Evolutionary conservation across 2,113 vertebrate species (phyloP), one percentile per base, ranked within the genome.

Genomic region (Chauna torquata): DNA sequence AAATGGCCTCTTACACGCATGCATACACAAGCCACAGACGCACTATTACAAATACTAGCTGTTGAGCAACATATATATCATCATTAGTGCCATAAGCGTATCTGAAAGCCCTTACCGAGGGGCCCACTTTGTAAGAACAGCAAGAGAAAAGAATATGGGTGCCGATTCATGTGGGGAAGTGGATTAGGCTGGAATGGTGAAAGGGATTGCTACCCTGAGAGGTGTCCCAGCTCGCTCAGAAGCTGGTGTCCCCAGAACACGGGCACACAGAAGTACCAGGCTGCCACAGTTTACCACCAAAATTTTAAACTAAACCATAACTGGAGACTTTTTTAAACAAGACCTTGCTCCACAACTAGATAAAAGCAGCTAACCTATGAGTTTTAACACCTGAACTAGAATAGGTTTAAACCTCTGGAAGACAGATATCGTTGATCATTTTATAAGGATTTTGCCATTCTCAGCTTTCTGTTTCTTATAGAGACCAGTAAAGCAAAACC

Each of bases 101-200:
- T 24, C n/a, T 49, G 40, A 74, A 22, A 74, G 76, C 16, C 38
- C 20, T 66, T 50, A 22, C n/a, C 50, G 54, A 71, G 47, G 11
- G 2, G 15, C 32, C 25, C 44, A 38, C 44, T 61, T 24, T 57
- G 44, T 18, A 12, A 9, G 59, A 78, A 47, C 8, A 50, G 93
- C 24, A 50, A 84, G 61, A 47, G 65, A 69, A 47, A 54, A 40
- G 55, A 52, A 58, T 12, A 68, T 45, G 47, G 47, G 69, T 87
- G 72, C 80, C 47, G 81, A 0, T 89, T 91, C 69, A 11, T 28
- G 57, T 64, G 47, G 57, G 55, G 72, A 94, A 84, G 77, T 55
- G 55, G 77, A 86, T 92, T 83, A 88, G 78, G 47, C 86, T 91
- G 89, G 94, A 93, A 78, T 6, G 32, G 50, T 58, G 74, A 75